phyloP scores from a whole-genome alignment of 2,888 invertebrate species.

The Napeogenes sylphis region DNA sequence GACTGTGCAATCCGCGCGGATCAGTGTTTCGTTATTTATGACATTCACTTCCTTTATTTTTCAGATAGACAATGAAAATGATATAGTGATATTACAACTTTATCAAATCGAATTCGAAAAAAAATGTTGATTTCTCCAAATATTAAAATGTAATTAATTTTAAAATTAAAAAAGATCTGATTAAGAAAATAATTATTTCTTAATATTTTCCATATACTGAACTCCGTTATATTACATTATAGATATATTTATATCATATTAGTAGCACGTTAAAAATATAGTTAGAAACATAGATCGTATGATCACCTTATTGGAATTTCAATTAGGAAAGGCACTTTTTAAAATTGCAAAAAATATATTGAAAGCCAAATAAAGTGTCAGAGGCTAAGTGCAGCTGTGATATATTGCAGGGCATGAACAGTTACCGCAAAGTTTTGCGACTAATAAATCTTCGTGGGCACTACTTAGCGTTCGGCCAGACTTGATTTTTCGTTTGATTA shows the following conservation, averaged over 20 bases:
- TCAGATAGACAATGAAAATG: background rate
- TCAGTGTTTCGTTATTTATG: constrained; percentile 1
- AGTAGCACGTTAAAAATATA: no score
- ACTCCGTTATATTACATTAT: no score
- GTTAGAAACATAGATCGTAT: background rate
- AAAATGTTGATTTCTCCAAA: no score
- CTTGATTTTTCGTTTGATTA: constrained; percentile 3
- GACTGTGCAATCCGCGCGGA: constrained; percentile 3
- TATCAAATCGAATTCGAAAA: background rate
- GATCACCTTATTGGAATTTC: background rate
- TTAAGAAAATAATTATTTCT: no score
- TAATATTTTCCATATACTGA: no score
- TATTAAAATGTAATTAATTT: no score
- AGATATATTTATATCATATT: no score
- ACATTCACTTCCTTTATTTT: background rate
- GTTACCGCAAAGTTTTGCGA: constrained; percentile 15
- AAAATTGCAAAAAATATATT: constrained; percentile 13
- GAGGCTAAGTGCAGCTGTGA: constrained; percentile 23
- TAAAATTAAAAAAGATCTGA: no score
- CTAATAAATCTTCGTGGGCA: constrained; percentile 13
- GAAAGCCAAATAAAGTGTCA: constrained; percentile 19
- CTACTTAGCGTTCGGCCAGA: constrained; percentile 1
- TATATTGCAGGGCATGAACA: constrained; percentile 24
- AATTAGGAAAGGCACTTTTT: constrained; percentile 2
- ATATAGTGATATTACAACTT: background rate